phyloP scores from a whole-genome alignment of 2,113 vertebrate species.

The Indicator indicator region DNA sequence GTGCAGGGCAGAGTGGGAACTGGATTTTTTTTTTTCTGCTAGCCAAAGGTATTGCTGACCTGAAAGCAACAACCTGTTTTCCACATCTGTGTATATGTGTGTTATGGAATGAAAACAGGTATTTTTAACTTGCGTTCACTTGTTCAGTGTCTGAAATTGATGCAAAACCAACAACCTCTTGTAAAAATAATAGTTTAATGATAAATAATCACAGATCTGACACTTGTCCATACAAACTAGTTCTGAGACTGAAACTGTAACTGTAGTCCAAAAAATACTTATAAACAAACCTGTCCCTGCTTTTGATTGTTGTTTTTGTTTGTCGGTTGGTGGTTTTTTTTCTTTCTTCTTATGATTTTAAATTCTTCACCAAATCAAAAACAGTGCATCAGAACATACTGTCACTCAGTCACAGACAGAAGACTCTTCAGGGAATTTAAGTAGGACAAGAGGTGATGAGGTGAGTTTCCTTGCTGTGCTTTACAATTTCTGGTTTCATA shows the following conservation, averaged over 20 bases:
- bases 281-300: neutral
- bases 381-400: conserved; percentile 69
- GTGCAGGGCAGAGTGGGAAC: neutral
- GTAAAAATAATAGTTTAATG: neutral
- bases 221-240: neutral
- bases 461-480: conserved; percentile 49
- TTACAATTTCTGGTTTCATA: neutral
- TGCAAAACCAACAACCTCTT: neutral
- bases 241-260: neutral
- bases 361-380: conserved; percentile 13
- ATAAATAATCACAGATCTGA: neutral
- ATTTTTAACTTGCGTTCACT: neutral
- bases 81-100: rapidly evolving
- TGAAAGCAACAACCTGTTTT: neutral
- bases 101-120: neutral
- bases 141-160: neutral
- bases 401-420: conserved; percentile 66
- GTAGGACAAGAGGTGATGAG: conserved; percentile 75
- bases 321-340: neutral
- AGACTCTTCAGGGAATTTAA: conserved; percentile 70
- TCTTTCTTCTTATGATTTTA: neutral
- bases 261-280: neutral
- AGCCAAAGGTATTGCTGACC: neutral
- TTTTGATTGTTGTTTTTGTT: neutral
- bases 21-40: neutral